These are phyloP conservation scores for Taphrorychus bicolor DNA, from an alignment of 2,888 invertebrate genomes.

Conservation along the genomic window DNA sequence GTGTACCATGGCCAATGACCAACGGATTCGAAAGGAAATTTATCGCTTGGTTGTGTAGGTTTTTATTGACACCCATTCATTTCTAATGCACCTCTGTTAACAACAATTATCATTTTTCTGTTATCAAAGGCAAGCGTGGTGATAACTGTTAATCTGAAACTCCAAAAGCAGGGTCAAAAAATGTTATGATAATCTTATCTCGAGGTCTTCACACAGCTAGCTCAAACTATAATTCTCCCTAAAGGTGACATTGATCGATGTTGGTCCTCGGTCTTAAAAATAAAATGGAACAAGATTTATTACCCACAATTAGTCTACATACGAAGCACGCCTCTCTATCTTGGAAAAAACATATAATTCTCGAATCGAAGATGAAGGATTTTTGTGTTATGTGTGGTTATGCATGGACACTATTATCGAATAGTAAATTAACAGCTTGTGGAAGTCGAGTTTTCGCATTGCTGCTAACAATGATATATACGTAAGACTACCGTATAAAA, in stretches of 20 bases:
- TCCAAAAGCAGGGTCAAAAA: too few relatives aligned
- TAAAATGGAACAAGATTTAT: not conserved
- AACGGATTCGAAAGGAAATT: not conserved
- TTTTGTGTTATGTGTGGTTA: constrained; percentile 18
- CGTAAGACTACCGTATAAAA: too few relatives aligned
- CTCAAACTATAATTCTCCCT: not conserved
- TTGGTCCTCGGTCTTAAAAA: constrained; percentile 6
- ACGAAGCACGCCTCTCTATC: not conserved
- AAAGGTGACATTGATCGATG: constrained; percentile 17
- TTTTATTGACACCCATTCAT: not conserved
- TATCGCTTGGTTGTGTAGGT: not conserved
- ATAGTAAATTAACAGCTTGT: constrained; percentile 3
- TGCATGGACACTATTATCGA: constrained; percentile 14
- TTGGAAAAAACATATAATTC: constrained; percentile 6
- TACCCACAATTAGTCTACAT: constrained; percentile 12
- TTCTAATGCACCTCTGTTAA: not conserved
- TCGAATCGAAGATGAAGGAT: constrained; percentile 23
- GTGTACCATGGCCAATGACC: not conserved
- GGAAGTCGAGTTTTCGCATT: constrained; percentile 14
- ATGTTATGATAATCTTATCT: not conserved
- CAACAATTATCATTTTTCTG: not conserved
- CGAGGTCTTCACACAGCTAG: not conserved
- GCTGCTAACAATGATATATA: too few relatives aligned
- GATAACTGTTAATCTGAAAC: not conserved
- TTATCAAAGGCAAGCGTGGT: not conserved